These are phyloP conservation scores for Litoditis marina DNA, from an alignment of 2,888 invertebrate species.

Conservation along the genomic window DNA sequence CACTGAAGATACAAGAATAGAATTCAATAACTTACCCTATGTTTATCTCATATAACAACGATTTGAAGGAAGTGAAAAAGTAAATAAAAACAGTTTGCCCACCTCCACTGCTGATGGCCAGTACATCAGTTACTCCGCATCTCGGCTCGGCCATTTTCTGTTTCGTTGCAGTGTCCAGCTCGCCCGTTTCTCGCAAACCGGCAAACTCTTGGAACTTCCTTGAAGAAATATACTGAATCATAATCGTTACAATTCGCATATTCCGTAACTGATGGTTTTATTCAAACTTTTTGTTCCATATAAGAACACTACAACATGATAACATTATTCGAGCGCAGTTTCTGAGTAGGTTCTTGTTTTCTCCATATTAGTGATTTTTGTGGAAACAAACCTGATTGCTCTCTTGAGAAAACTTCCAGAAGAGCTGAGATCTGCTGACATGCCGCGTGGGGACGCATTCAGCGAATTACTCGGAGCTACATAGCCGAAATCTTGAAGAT, in stretches of 20 bases:
- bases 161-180: constrained; percentile 50
- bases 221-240: too few relatives aligned
- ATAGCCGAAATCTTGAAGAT: constrained; percentile 59
- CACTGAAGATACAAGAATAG: too few relatives aligned
- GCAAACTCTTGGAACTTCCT: constrained; percentile 61
- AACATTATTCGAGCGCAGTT: too few relatives aligned
- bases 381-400: constrained; percentile 39
- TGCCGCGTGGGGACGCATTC: constrained; percentile 26
- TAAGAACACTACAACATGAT: too few relatives aligned
- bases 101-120: constrained; percentile 30
- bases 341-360: too few relatives aligned
- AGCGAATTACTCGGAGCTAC: constrained; percentile 44
- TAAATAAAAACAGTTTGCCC: not conserved
- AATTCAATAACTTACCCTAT: too few relatives aligned
- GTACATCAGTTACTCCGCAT: constrained; percentile 57
- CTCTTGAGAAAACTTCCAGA: constrained; percentile 34
- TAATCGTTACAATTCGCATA: too few relatives aligned
- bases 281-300: too few relatives aligned
- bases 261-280: too few relatives aligned
- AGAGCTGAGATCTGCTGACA: constrained; percentile 44
- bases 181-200: constrained; percentile 51
- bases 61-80: not conserved
- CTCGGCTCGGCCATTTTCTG: constrained; percentile 58
- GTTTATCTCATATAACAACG: not conserved
- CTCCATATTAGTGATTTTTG: too few relatives aligned